Evolutionary conservation across 2,888 invertebrate species (phyloP), one percentile per base, ranked within the genome.

Genomic region (Aromia moschata): DNA sequence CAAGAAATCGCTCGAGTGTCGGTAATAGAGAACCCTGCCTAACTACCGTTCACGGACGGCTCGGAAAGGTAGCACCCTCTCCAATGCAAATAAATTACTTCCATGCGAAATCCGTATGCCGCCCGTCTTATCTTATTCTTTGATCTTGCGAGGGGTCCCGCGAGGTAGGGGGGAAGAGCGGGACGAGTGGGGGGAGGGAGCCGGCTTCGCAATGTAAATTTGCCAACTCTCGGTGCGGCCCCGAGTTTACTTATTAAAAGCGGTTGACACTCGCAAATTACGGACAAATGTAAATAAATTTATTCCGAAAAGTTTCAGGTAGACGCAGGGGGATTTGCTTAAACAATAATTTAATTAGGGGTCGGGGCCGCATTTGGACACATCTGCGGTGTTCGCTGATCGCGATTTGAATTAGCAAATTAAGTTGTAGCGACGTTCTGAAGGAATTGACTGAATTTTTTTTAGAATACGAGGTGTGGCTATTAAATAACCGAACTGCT

Each of bases 61-160:
- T 18, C 47, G 45, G 60, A 66, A 64, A 46, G 64, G 70, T 64
- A 65, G 64, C 60, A 66, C 66, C 67, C 65, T 66, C 69, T 66
- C 69, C 70, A 67, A 70, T 65, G 72, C 65, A 70, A 71, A 72
- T 72, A 71, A 72, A 71, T 72, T 72, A 69, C 70, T 70, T 70
- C 61, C 60, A 64, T 67, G 67, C 64, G 67, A 69, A 65, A 60
- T 58, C 67, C 67, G 67, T 66, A 68, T 68, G 68, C 65, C 56
- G 60, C 65, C 68, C 67, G 66, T 67, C 70, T 71, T 71, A 70
- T 70, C 71, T 58, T 60, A 64, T 62, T 67, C 71, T 70, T 71
- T 71, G 71, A 71, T 71, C 70, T 67, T 41, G 17, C 14, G 41
- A 41, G 15, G 53, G 58, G 51, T 18, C 45, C 43, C 52, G 43